Percentiles rank a stretch among this genome's conserved stretches.
Evolutionary conservation across 2,113 vertebrate species (phyloP).

Genomic region (Speoplatyrhinus poulsoni): DNA sequence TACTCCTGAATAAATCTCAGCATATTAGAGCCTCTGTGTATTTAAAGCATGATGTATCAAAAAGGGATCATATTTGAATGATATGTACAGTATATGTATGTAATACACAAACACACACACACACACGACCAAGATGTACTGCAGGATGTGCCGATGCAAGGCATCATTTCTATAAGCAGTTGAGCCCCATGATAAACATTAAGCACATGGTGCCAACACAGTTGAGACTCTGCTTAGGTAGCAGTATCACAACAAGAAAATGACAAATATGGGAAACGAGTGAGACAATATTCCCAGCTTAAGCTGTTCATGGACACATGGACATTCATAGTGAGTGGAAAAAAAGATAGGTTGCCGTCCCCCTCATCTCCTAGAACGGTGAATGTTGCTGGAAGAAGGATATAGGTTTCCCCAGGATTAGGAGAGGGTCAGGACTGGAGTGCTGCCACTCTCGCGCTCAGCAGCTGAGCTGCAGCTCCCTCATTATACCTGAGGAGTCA

Average conservation of each 20-base stretch:
- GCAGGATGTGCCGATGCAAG: too few relatives aligned
- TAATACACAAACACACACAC: too few relatives aligned
- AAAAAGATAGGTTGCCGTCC: not conserved
- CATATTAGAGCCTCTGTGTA: conserved; percentile 37
- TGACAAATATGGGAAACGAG: conserved; percentile 21
- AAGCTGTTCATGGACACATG: conserved; percentile 25
- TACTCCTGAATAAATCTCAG: conserved; percentile 42
- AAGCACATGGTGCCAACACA: too few relatives aligned
- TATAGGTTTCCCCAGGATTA: conserved; percentile 60
- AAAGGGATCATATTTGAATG: not conserved
- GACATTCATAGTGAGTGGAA: not conserved
- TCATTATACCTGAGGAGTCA: conserved; percentile 73
- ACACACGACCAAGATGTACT: too few relatives aligned
- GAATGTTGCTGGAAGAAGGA: conserved; percentile 47
- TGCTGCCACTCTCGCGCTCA: conserved; percentile 68
- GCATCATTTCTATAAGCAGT: too few relatives aligned
- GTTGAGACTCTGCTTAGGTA: too few relatives aligned
- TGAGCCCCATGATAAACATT: too few relatives aligned
- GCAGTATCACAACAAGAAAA: not conserved
- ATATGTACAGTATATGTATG: too few relatives aligned
- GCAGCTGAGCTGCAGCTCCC: conserved; percentile 63
- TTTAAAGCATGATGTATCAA: conserved; percentile 27
- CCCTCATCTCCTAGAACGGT: conserved; percentile 34
- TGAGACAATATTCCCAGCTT: conserved; percentile 12
- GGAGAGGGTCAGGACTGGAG: conserved; percentile 66